Base-by-base conservation (phyloP, 2,888 invertebrate species). In the Epinotia bilunana region DNA sequence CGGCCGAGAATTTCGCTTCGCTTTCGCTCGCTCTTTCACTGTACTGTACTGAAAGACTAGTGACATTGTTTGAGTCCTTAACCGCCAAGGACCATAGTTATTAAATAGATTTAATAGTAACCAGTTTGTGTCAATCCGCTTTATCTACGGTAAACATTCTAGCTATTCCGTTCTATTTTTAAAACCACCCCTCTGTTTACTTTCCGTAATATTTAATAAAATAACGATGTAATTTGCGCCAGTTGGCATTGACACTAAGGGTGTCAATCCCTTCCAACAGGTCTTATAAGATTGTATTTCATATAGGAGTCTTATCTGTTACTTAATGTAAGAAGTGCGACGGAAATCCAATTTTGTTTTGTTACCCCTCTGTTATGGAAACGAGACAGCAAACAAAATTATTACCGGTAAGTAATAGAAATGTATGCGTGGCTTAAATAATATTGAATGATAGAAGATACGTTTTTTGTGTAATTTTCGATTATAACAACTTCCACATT, bases 301-400 rank as follows among this genome's bases (percentile, higher is more conserved):
- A 16, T 49, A 28, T 46, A 18, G 39, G 60, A 57, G 43, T 20
- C 28, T 28, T 65, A 33, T 53, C 63, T 72, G 69, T 67, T 74
- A 58, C 20, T 67, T 74, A 58, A 20, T 72, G n/a, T 18, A 64
- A 58, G 65, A n/a, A n/a, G 2, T 28, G 43, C 63, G 23, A 55
- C 20, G 43, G 33, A 63, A 62, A 72, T 53, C 9, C 76, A 70
- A 73, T 76, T 71, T 61, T 61, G 69, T 64, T 71, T 61, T 61
- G 65, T 64, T 57, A 72, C 70, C 69, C 60, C 61, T 65, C 67
- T 1, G 6, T 73, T 65, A 61, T 67, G 28, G 62, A 76, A 62
- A 18, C 55, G 11, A 11, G 33, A 61, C n/a, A n/a, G 18, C 9
- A 2, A 62, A 62, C 39, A 39, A 43, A 62, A 18, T 18, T 43